Evolutionary conservation across 2,113 vertebrate species (phyloP).

Genomic region (Antechinus stuartii): DNA sequence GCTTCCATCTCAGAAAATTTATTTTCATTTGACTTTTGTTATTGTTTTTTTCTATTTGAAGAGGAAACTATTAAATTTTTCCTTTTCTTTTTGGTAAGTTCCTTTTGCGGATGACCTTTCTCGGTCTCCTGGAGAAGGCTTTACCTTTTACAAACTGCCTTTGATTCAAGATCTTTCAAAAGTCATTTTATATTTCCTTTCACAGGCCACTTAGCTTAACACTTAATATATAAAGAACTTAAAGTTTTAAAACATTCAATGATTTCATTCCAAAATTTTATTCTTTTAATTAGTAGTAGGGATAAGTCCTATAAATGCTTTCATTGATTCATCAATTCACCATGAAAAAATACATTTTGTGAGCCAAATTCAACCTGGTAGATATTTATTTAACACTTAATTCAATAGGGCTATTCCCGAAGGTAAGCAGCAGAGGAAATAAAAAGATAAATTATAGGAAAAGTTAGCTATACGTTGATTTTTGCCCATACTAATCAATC

Average conservation of each 20-base stretch:
- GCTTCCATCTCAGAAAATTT: too few species aligned
- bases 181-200: not conserved
- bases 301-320: not conserved
- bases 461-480: not conserved
- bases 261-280: not conserved
- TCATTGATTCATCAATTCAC: not conserved
- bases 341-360: not conserved
- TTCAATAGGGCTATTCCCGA: not conserved
- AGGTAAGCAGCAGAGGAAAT: not conserved
- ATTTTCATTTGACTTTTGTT: too few species aligned
- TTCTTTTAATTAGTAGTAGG: not conserved
- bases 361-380: not conserved
- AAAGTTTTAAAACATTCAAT: not conserved
- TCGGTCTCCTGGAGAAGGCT: too few species aligned
- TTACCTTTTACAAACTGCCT: not conserved
- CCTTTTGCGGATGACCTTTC: too few species aligned
- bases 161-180: not conserved
- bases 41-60: too few species aligned
- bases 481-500: not conserved
- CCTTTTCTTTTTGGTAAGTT: too few species aligned
- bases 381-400: not conserved
- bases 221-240: not conserved
- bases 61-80: too few species aligned
- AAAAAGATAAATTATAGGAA: not conserved
- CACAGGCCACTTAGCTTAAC: not conserved